Evolutionary conservation across 2,888 invertebrate genomes (phyloP).

Genomic region (Chromoteleia sp.): DNA sequence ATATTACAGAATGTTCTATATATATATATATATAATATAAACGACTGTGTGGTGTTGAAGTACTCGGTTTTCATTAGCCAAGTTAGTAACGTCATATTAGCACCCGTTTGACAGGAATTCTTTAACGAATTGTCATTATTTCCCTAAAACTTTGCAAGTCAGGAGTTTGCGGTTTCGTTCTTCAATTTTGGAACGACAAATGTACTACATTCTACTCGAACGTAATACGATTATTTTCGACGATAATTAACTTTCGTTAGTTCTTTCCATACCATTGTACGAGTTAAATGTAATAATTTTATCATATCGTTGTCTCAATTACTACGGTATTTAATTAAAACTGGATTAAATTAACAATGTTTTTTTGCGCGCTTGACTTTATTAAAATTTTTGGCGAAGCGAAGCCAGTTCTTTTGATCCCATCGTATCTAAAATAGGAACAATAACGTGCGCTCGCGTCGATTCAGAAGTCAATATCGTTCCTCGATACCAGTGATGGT

Average conservation of each 20-base stretch:
- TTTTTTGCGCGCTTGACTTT: slow-evolving; percentile 7
- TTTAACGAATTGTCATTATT: slow-evolving; percentile 65
- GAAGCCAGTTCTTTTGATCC: slow-evolving; percentile 32
- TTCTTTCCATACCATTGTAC: slow-evolving; percentile 7
- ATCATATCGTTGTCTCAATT: not conserved
- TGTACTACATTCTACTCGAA: slow-evolving; percentile 20
- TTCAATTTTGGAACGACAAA: slow-evolving; percentile 33
- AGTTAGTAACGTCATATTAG: slow-evolving; percentile 43
- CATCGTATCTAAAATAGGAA: slow-evolving; percentile 52
- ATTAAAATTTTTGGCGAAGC: slow-evolving; percentile 39
- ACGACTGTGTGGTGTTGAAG: not conserved
- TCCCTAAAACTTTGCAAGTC: slow-evolving; percentile 45
- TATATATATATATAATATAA: slow-evolving; percentile 9
- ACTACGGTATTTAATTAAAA: slow-evolving; percentile 18
- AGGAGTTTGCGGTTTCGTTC: slow-evolving; percentile 45
- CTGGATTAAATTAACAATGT: not conserved
- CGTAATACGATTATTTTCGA: slow-evolving; percentile 45
- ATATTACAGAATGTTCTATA: slow-evolving; percentile 13
- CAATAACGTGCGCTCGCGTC: slow-evolving; percentile 59
- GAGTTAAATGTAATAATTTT: slow-evolving; percentile 10
- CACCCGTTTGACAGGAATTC: slow-evolving; percentile 41
- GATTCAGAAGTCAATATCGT: slow-evolving; percentile 66
- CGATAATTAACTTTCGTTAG: slow-evolving; percentile 37
- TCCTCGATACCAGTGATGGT: slow-evolving; percentile 64
- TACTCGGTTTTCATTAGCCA: slow-evolving; percentile 54